Percentiles rank a stretch among this genome's conserved stretches.
Conservation (phyloP, 2,797 vertebrate genomes). For the Rhincodon typus region DNA sequence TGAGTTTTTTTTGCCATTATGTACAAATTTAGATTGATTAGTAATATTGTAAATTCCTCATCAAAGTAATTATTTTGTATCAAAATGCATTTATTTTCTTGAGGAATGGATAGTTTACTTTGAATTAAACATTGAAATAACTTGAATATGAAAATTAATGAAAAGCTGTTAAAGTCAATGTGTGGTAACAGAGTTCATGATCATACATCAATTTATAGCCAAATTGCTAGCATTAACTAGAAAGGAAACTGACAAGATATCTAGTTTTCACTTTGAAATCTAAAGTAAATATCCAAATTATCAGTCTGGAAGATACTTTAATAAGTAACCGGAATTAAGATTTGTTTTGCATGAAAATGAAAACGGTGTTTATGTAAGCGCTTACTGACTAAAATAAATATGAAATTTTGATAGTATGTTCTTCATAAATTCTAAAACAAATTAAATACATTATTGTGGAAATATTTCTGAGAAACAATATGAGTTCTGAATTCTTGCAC, state of each 20-base stretch:
- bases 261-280: neutral
- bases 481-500: neutral
- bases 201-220: neutral
- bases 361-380: neutral
- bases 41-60: neutral
- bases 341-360: neutral
- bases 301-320: neutral
- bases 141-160: neutral
- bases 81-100: neutral
- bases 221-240: neutral
- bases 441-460: neutral
- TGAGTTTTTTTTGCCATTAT: neutral
- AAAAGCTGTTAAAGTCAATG: neutral
- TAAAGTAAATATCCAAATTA: neutral
- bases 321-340: neutral
- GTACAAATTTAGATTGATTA: neutral
- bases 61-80: neutral
- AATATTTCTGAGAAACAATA: neutral
- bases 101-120: neutral
- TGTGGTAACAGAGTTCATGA: neutral
- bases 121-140: neutral
- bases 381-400: neutral
- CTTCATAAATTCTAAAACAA: neutral
- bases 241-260: neutral
- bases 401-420: neutral